These are phyloP conservation scores for Oncopodura yosiiana DNA, from an alignment of 1,140 invertebrate species.

Conservation along the genomic window DNA sequence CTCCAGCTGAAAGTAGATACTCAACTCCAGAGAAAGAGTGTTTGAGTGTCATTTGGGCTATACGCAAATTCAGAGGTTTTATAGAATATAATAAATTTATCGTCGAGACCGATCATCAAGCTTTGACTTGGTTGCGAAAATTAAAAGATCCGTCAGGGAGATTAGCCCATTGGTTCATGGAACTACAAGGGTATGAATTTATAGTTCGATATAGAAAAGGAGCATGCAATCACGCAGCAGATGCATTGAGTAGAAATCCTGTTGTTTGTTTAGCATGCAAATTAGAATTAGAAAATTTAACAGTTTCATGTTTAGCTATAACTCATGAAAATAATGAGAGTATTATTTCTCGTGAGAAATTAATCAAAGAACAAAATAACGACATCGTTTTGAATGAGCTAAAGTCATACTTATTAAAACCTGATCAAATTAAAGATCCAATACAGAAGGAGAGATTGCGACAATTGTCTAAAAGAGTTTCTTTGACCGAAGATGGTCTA, in stretches of 20 bases:
- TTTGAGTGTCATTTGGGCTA: constrained; percentile 38
- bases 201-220: constrained; percentile 38
- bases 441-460: not conserved
- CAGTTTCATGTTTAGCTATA: not conserved
- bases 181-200: constrained; percentile 41
- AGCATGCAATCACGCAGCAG: constrained; percentile 31
- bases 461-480: not conserved
- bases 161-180: constrained; percentile 42
- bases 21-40: constrained; percentile 43
- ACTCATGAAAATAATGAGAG: not conserved
- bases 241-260: too few species aligned
- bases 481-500: not conserved
- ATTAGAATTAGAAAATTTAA: too few species aligned
- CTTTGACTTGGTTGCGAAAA: constrained; percentile 40
- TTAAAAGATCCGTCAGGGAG: constrained; percentile 38
- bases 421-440: not conserved
- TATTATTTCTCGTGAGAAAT: not conserved
- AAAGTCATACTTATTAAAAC: not conserved
- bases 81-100: constrained; percentile 37
- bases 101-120: constrained; percentile 38
- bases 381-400: too few species aligned
- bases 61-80: constrained; percentile 40
- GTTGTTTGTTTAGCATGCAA: too few species aligned
- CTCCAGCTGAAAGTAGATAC: constrained; percentile 38
- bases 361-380: not conserved